Percentiles rank a stretch among this genome's conserved stretches.
Conservation (phyloP, 2,113 vertebrate genomes). For the Silurus glanis region DNA sequence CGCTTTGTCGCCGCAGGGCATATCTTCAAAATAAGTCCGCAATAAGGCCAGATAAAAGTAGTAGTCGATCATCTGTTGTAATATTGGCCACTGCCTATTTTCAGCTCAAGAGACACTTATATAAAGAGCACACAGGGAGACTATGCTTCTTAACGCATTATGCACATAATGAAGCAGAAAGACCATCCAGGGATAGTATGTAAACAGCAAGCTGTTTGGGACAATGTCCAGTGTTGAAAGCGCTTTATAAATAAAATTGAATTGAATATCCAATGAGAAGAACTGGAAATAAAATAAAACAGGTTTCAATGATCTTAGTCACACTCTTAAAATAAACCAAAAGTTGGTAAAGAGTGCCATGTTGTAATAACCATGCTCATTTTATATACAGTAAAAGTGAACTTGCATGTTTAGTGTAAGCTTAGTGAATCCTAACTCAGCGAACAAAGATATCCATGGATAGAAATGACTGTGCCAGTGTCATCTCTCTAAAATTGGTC, state of each 20-base stretch:
- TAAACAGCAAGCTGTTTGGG: too few relatives aligned
- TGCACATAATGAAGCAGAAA: too few relatives aligned
- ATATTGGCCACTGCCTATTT: neutral
- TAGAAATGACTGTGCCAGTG: neutral
- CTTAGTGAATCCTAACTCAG: neutral
- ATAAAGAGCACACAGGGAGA: neutral
- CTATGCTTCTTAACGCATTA: neutral
- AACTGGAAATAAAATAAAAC: neutral
- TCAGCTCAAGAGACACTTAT: neutral
- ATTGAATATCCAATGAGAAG: neutral
- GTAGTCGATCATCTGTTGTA: neutral
- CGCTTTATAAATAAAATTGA: too few relatives aligned
- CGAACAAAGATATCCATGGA: neutral
- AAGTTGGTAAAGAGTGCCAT: neutral
- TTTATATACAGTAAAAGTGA: neutral
- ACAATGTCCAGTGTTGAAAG: too few relatives aligned
- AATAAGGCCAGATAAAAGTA: conserved; percentile 3
- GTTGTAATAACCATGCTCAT: neutral
- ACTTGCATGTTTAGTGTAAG: neutral
- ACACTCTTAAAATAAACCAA: neutral
- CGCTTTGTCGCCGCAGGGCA: conserved; percentile 1
- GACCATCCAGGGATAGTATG: too few relatives aligned
- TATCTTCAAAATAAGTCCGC: conserved; percentile 19
- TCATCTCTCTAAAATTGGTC: neutral
- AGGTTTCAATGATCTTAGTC: neutral